Conservation (phyloP, 1,140 invertebrate genomes). For the Drosophila suzukii region DNA sequence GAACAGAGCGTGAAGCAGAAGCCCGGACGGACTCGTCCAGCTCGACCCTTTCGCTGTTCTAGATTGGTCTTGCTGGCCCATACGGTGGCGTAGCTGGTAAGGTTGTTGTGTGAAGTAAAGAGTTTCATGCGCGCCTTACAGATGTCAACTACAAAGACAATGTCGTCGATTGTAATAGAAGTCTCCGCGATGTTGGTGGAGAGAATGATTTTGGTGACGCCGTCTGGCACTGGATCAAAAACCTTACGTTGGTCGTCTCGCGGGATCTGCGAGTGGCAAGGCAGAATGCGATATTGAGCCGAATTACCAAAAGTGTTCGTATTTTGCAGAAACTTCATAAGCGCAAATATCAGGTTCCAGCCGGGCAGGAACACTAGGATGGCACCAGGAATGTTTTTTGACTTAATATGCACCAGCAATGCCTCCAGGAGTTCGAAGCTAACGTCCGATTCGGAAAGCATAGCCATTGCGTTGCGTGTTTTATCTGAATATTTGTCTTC, state of each 20-base stretch:
- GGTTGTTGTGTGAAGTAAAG: slow-evolving; percentile 97
- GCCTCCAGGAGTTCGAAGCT: slow-evolving; percentile 96
- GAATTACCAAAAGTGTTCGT: slow-evolving; percentile 89
- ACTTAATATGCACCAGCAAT: slow-evolving; percentile 91
- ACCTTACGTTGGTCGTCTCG: slow-evolving; percentile 95
- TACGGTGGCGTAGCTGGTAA: slow-evolving; percentile 97
- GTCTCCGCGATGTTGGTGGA: slow-evolving; percentile 97
- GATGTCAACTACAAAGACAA: slow-evolving; percentile 97
- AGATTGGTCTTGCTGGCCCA: slow-evolving; percentile 97
- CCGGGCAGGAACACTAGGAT: slow-evolving; percentile 97
- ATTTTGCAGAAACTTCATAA: slow-evolving; percentile 93
- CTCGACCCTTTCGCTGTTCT: slow-evolving; percentile 94
- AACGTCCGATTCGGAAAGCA: slow-evolving; percentile 92
- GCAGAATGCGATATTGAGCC: slow-evolving; percentile 89
- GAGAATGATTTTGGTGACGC: slow-evolving; percentile 92
- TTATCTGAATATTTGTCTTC: slow-evolving; percentile 86
- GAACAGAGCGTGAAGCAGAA: slow-evolving; percentile 96
- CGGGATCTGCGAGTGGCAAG: slow-evolving; percentile 95
- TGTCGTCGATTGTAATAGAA: slow-evolving; percentile 98
- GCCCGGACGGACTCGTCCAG: slow-evolving; percentile 94
- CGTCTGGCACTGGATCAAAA: slow-evolving; percentile 90
- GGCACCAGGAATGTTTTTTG: slow-evolving; percentile 91
- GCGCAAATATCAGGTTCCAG: slow-evolving; percentile 96
- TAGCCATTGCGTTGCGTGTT: slow-evolving; percentile 90
- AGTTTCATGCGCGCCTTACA: slow-evolving; percentile 98